Evolutionary conservation across 2,797 vertebrate genomes (phyloP), one percentile per base, ranked within the genome.

Genomic region (Spea hammondii): DNA sequence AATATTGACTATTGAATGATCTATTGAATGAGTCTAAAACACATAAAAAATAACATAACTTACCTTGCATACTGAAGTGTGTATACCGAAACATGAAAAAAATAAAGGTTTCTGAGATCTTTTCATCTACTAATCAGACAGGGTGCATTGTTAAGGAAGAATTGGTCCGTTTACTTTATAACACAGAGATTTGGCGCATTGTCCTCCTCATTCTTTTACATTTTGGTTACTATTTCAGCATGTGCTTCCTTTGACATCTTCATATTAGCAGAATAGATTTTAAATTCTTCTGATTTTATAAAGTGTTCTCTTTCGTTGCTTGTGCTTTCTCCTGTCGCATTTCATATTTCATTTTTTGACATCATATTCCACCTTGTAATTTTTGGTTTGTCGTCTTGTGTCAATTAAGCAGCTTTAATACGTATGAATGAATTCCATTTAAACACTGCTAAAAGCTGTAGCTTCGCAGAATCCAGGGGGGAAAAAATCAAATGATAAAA

Each of bases 211-310:
- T 32, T 32, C 32, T 76, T 57, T 65, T 49, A 49, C n/a, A 67
- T 46, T 71, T 51, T 72, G 17, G 17, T 6, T 17, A 46, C 6
- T 6, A 0, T 0, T 0, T 1, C n/a, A 4, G 0, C 5, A 44
- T 0, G 50, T 66, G 14, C 48, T 4, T 1, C 0, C 6, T 4
- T 10, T 73, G 44, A 44, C 76, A 75, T 45, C 77, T 65, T 57
- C 67, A 0, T 5, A 46, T 55, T 50, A 1, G 44, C 10, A 65
- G 44, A 65, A 65, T 65, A 46, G 8, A 57, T 6, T 17, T 67
- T 49, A 8, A 0, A 3, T 74, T 68, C 49, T 54, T 48, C 1
- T 0, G 73, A 71, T 14, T 79, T 1, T 11, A 53, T 12, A 62
- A 76, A 57, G 32, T 7, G 60, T 0, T 0, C n/a, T 9, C 78